A percentile compares a stretch with the other conserved stretches of the same genome.
These are phyloP conservation scores for Labroides dimidiatus DNA, from an alignment of 2,797 vertebrate species.

Conservation along the genomic window DNA sequence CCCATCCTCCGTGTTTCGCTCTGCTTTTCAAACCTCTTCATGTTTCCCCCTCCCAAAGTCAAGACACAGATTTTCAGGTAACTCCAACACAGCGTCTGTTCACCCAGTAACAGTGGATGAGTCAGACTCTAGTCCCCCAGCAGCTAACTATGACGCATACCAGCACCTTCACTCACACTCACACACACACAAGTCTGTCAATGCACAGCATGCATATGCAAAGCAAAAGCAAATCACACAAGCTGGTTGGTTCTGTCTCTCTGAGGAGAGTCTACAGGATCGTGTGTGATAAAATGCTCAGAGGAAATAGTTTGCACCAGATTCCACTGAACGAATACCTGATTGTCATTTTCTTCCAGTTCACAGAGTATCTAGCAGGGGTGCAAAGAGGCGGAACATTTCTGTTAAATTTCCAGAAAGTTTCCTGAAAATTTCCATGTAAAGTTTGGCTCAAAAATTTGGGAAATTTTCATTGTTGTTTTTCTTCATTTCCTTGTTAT, in stretches of 20 bases:
- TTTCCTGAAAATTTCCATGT: too few species aligned
- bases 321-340: conserved; percentile 15
- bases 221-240: conserved; percentile 24
- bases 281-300: too few species aligned
- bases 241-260: too few species aligned
- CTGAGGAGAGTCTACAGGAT: too few species aligned
- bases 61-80: conserved; percentile 70
- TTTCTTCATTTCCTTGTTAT: too few species aligned
- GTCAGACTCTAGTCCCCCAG: conserved; percentile 83
- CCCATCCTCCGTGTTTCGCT: too few species aligned
- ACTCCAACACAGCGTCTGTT: conserved; percentile 64
- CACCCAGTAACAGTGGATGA: conserved; percentile 80
- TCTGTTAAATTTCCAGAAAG: too few species aligned
- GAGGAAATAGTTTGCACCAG: too few species aligned
- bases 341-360: conserved; percentile 14
- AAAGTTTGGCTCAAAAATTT: too few species aligned
- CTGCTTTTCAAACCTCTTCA: neutral
- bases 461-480: too few species aligned
- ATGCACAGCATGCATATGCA: conserved; percentile 7
- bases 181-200: conserved; percentile 1
- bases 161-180: conserved; percentile 59
- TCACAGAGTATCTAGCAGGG: too few species aligned
- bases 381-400: too few species aligned
- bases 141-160: conserved; percentile 83
- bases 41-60: conserved; percentile 1